phyloP scores from a whole-genome alignment of 2,888 invertebrate species.

The Hartigia nigra region DNA sequence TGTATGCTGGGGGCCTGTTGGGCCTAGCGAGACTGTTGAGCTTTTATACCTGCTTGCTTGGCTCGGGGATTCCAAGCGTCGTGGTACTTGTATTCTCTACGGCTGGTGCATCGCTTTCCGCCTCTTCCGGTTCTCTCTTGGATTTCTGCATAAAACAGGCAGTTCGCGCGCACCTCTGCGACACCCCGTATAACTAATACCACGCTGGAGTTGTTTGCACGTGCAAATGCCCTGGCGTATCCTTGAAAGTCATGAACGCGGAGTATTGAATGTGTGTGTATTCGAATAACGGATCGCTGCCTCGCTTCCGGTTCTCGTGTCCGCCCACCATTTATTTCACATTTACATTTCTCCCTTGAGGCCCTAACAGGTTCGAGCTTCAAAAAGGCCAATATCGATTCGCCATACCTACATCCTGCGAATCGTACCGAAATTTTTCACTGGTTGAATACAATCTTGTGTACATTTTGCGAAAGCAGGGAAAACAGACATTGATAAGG shows the following conservation, averaged over 20 bases:
- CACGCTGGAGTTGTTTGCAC: background rate
- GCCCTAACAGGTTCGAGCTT: background rate
- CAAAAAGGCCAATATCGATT: background rate
- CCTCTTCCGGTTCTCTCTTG: constrained; percentile 27
- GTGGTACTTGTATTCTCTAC: background rate
- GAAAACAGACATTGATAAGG: background rate
- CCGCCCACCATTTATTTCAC: background rate
- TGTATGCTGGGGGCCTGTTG: constrained; percentile 30
- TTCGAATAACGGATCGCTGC: background rate
- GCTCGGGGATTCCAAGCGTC: background rate
- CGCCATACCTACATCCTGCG: background rate
- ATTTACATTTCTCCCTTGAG: background rate
- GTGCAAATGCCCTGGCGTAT: background rate
- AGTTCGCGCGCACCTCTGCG: constrained; percentile 12
- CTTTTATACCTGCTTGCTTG: constrained; percentile 17
- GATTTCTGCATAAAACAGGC: constrained; percentile 45
- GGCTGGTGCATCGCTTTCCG: constrained; percentile 1
- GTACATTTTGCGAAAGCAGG: background rate
- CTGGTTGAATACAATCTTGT: background rate
- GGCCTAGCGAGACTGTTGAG: constrained; percentile 15
- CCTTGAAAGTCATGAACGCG: background rate
- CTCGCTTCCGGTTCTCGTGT: background rate
- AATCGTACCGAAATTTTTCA: background rate
- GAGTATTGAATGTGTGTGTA: background rate
- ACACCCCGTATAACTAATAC: constrained; percentile 1